Conservation (phyloP, 2,797 vertebrate species). For the Mico argentatus region DNA sequence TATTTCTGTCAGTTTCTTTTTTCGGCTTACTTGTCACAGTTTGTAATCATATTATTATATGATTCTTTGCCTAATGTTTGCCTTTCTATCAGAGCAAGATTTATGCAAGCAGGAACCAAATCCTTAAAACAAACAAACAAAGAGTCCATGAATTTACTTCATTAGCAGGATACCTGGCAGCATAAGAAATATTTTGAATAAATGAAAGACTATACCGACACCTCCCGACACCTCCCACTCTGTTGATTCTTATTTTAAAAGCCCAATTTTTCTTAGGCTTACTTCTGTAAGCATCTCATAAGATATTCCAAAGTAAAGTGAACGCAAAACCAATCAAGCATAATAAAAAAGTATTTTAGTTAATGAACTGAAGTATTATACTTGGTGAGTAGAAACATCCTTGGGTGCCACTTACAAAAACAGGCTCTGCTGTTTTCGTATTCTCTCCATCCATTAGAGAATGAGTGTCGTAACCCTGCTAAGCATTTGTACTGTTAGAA, state of each 20-base stretch:
- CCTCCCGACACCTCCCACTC: neutral
- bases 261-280: neutral
- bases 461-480: neutral
- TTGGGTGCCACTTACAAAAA: neutral
- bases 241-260: neutral
- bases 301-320: neutral
- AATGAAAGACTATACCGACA: neutral
- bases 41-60: neutral
- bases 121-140: neutral
- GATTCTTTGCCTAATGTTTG: neutral
- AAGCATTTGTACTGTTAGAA: constrained; percentile 41
- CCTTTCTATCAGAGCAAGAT: neutral
- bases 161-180: neutral
- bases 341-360: constrained; percentile 2
- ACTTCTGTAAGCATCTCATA: neutral
- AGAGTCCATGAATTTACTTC: neutral
- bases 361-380: constrained; percentile 25
- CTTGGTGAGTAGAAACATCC: neutral
- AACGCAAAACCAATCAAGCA: neutral
- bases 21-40: neutral
- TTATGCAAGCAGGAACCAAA: neutral
- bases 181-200: neutral
- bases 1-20: neutral
- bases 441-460: neutral
- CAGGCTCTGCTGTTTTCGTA: constrained; percentile 1